Evolutionary conservation across 2,888 invertebrate genomes (phyloP).

Genomic region (Lepidochrysops patricia): DNA sequence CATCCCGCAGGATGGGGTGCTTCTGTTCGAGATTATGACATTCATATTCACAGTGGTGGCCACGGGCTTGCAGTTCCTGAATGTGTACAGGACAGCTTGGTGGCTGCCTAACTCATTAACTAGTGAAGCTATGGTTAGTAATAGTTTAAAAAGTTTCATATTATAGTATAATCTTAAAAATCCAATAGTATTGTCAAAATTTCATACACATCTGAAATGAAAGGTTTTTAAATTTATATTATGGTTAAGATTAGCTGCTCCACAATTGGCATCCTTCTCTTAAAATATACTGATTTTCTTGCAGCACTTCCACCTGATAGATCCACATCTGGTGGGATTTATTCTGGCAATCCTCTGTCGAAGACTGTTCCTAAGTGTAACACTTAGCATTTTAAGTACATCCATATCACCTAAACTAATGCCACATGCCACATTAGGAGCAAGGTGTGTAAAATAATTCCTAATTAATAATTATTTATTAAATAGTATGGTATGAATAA

Average conservation of each 20-base stretch:
- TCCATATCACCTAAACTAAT: constrained; percentile 59
- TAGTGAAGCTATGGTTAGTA: constrained; percentile 33
- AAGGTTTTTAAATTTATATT: no score
- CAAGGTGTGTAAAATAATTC: no score
- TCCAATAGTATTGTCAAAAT: no score
- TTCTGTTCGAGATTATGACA: constrained; percentile 90
- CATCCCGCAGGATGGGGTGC: constrained; percentile 84
- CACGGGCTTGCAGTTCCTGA: constrained; percentile 91
- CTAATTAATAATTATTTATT: no score
- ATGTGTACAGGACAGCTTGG: constrained; percentile 96
- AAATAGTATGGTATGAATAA: no score
- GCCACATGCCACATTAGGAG: constrained; percentile 48
- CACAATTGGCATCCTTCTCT: no score
- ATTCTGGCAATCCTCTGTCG: constrained; percentile 87
- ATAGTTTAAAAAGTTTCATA: background rate
- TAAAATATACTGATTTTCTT: no score
- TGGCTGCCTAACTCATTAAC: constrained; percentile 96
- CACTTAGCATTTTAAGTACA: constrained; percentile 64
- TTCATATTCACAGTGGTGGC: constrained; percentile 86
- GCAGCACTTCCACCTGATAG: constrained; percentile 96
- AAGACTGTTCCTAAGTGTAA: constrained; percentile 81
- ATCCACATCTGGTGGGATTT: constrained; percentile 88
- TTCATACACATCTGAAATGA: no score
- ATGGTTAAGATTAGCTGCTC: no score
- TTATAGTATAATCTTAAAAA: no score